Percentiles rank a stretch among this genome's conserved stretches.
Conservation (phyloP, 2,113 vertebrate genomes). For the Tachysurus fulvidraco region DNA sequence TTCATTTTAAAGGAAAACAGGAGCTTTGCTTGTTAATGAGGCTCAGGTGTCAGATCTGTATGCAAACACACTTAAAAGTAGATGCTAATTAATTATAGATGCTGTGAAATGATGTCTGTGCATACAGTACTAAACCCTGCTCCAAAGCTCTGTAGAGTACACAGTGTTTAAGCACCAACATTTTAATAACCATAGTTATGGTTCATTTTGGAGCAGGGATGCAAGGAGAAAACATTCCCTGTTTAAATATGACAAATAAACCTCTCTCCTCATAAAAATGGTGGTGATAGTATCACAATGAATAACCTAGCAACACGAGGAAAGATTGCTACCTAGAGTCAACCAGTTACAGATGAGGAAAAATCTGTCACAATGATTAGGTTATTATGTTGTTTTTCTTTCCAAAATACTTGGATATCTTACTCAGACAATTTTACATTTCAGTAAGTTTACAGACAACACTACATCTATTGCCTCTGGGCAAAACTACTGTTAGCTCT, state of each 20-base stretch:
- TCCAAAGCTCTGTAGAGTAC: background rate
- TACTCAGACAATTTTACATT: background rate
- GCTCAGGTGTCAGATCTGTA: constrained; percentile 38
- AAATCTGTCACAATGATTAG: background rate
- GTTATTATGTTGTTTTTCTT: background rate
- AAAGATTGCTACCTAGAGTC: background rate
- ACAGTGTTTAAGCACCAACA: background rate
- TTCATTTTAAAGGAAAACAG: background rate
- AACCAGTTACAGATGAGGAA: background rate
- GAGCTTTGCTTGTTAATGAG: constrained; percentile 41
- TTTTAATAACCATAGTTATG: background rate
- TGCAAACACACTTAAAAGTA: constrained; percentile 5
- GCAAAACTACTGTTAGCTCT: background rate
- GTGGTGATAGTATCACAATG: background rate
- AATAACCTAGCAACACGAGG: too few relatives aligned
- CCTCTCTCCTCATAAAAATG: background rate
- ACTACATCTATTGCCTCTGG: background rate
- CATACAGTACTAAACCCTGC: background rate
- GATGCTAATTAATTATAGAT: background rate
- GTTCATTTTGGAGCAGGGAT: background rate
- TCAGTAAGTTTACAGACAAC: background rate
- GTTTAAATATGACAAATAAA: constrained; percentile 9
- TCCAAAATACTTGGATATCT: too few relatives aligned
- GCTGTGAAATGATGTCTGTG: background rate
- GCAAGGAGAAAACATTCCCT: background rate